phyloP scores from a whole-genome alignment of 2,113 vertebrate genomes.

The Chroicocephalus ridibundus region DNA sequence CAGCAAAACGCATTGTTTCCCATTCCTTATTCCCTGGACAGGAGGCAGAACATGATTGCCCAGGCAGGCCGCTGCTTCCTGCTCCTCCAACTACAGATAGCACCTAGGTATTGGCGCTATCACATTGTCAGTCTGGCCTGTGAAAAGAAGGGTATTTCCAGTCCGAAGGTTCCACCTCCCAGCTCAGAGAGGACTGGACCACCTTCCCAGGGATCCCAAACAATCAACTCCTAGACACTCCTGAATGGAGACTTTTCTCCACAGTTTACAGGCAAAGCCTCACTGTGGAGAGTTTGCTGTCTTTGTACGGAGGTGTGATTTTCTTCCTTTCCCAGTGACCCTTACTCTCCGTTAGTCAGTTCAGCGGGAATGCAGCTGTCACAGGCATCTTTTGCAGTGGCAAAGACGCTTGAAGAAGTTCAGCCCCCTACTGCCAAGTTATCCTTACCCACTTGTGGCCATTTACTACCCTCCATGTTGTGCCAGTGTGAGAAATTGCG shows the following conservation, averaged over 20 bases:
- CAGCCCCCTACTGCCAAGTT: neutral
- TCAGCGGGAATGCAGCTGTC: neutral
- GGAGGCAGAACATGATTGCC: neutral
- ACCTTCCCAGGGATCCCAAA: neutral
- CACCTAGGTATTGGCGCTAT: neutral
- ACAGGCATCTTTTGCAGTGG: neutral
- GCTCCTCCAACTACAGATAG: neutral
- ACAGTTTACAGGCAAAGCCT: neutral
- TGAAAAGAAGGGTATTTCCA: neutral
- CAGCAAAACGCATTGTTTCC: neutral
- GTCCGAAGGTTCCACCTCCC: neutral
- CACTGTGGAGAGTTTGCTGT: neutral
- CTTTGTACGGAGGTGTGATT: neutral
- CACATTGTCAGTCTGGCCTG: neutral
- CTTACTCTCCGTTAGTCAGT: neutral
- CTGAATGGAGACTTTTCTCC: fast-evolving
- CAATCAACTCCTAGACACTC: neutral
- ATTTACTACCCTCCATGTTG: neutral
- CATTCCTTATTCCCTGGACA: neutral
- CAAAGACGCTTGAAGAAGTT: neutral
- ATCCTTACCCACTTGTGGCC: fast-evolving
- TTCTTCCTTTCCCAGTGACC: neutral
- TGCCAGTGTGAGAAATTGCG: neutral
- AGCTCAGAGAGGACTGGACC: neutral
- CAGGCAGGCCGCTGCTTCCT: neutral